Percentiles rank a stretch among this genome's conserved stretches.
Conservation (phyloP, 2,113 vertebrate genomes). For the Ondatra zibethicus region DNA sequence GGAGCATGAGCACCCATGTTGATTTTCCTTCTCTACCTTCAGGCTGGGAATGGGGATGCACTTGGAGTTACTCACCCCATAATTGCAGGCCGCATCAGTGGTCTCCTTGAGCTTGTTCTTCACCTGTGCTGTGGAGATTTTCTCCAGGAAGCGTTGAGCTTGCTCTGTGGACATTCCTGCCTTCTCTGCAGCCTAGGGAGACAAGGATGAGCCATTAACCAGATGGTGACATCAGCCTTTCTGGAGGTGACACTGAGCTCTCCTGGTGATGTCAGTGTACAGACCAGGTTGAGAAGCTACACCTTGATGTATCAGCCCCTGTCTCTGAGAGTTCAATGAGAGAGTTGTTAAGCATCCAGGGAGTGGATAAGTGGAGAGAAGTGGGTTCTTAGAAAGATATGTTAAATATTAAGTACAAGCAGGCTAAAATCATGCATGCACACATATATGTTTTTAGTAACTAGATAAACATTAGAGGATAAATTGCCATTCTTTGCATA, state of each 20-base stretch:
- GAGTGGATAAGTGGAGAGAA: not conserved
- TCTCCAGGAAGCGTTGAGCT: too few relatives aligned
- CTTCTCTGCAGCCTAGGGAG: too few relatives aligned
- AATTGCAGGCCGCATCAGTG: constrained; percentile 88
- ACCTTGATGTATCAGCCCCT: not conserved
- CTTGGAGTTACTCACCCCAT: constrained; percentile 87
- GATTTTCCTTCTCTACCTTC: not conserved
- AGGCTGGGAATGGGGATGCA: not conserved
- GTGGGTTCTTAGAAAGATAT: not conserved
- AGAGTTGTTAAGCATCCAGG: not conserved
- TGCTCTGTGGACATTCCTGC: too few relatives aligned
- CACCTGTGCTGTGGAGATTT: too few relatives aligned
- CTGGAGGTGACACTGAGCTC: too few relatives aligned
- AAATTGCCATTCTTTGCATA: not conserved
- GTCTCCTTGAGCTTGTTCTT: constrained; percentile 85
- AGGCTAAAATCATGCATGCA: not conserved
- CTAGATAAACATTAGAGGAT: not conserved
- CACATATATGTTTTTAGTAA: not conserved
- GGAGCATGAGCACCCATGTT: not conserved
- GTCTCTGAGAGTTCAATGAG: not conserved
- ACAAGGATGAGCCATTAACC: not conserved
- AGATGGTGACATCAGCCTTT: not conserved
- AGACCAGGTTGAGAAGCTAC: not conserved
- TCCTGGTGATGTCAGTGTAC: not conserved
- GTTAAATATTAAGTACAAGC: not conserved